Evolutionary conservation across 2,888 invertebrate species (phyloP), one percentile per base, ranked within the genome.

Genomic region (Cabera pusaria): DNA sequence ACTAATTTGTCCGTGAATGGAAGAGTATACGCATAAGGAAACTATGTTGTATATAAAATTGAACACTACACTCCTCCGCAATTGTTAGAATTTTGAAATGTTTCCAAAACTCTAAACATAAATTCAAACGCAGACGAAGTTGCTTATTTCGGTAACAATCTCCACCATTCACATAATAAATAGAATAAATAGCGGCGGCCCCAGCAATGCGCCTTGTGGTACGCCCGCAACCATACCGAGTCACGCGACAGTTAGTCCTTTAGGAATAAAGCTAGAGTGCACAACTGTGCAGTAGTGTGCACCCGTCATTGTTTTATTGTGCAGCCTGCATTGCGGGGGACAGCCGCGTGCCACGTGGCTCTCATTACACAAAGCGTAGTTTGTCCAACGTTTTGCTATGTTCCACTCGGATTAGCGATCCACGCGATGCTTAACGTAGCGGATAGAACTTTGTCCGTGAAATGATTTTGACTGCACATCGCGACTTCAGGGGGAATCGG

Each of bases 311-410:
- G 86, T 87, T 85, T 86, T 86, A 85, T 86, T 86, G 85, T 86
- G 79, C 78, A 77, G 80, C 66, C 87, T 88, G 87, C 87, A 87
- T 75, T 87, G 88, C 88, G 79, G 87, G 85, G 80, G 84, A 79
- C 72, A 66, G 85, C 81, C 86, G 87, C 85, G 86, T 64, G 86
- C 80, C 88, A 88, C 87, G 88, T 88, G 88, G 83, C 86, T 65
- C 83, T 87, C 86, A 86, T 87, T 88, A 87, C 81, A 85, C 83
- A 87, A 86, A 86, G 87, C 79, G 74, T 72, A 79, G 84, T 86
- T 85, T 85, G 78, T 79, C 74, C 83, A 78, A 75, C 75, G 83
- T 84, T 87, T 82, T 81, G 81, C 83, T 74, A 79, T 77, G 80
- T 71, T 80, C 74, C 74, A 77, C 73, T 76, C 62, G 81, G 81